These are phyloP conservation scores for Liopterus haemorrhoidalis DNA, from an alignment of 2,888 invertebrate species.

Conservation along the genomic window DNA sequence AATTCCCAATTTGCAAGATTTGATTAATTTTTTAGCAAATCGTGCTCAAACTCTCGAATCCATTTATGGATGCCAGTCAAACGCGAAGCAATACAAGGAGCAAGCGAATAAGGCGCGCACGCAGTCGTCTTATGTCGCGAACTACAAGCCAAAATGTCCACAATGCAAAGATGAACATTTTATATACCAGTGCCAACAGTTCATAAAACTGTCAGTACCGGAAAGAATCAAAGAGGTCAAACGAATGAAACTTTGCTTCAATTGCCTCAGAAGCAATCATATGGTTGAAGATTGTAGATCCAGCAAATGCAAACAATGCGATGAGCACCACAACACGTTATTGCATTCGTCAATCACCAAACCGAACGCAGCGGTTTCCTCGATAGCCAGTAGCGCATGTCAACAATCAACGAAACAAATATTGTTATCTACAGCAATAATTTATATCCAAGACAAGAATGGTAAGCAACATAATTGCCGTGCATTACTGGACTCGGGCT, in stretches of 20 bases:
- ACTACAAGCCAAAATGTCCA: neutral
- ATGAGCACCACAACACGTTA: neutral
- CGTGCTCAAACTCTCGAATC: neutral
- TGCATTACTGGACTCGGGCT: constrained; percentile 27
- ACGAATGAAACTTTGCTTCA: constrained; percentile 4
- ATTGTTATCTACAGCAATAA: constrained; percentile 27
- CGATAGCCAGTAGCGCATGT: neutral
- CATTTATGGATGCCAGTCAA: neutral
- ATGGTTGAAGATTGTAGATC: neutral
- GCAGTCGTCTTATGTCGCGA: neutral
- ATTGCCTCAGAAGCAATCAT: constrained; percentile 4
- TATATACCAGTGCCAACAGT: neutral
- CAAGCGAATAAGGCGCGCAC: neutral
- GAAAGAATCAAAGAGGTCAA: constrained; percentile 2
- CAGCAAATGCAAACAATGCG: neutral
- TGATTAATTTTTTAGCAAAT: neutral
- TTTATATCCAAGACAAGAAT: constrained; percentile 18
- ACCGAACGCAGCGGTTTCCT: neutral
- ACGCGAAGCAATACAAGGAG: neutral
- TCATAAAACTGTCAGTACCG: constrained; percentile 3
- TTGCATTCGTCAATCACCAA: neutral
- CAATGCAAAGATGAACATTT: constrained; percentile 7
- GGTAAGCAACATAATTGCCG: constrained; percentile 22
- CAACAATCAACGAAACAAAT: too few species aligned
- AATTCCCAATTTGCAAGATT: constrained; percentile 4